phyloP scores from a whole-genome alignment of 2,113 vertebrate species.

The Brachypteracias leptosomus region DNA sequence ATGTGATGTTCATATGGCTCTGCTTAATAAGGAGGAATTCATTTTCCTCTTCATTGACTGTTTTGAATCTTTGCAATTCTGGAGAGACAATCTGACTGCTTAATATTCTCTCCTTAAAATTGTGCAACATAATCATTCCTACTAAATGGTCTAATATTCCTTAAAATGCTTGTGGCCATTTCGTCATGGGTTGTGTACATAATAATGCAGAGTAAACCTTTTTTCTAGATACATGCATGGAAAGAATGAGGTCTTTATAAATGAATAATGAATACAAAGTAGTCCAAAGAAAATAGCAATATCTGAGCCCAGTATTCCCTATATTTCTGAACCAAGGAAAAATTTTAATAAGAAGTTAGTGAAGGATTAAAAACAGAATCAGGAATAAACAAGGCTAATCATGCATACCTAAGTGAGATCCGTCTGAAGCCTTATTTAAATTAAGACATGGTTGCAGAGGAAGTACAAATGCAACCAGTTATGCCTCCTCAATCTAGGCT shows the following conservation, averaged over 20 bases:
- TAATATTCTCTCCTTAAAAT: background rate
- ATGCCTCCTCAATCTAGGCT: rapidly evolving
- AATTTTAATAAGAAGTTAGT: background rate
- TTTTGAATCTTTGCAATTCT: background rate
- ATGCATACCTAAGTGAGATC: background rate
- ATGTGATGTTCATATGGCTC: background rate
- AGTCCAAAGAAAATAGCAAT: background rate
- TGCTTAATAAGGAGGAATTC: background rate
- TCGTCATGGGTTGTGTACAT: background rate
- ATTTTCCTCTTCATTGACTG: slow-evolving; percentile 10
- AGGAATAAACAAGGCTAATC: background rate
- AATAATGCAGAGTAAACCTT: background rate
- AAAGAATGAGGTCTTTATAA: background rate
- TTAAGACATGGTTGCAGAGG: background rate
- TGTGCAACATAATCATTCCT: background rate
- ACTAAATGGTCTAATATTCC: background rate
- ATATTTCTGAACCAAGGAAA: background rate
- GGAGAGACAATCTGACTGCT: background rate
- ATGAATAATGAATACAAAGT: background rate
- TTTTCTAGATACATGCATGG: background rate
- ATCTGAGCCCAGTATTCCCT: background rate
- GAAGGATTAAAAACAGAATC: background rate
- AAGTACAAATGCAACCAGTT: background rate
- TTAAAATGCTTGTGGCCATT: background rate
- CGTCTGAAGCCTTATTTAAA: background rate